Evolutionary conservation across 1,140 invertebrate genomes (phyloP).

Genomic region (Phthorimaea operculella): DNA sequence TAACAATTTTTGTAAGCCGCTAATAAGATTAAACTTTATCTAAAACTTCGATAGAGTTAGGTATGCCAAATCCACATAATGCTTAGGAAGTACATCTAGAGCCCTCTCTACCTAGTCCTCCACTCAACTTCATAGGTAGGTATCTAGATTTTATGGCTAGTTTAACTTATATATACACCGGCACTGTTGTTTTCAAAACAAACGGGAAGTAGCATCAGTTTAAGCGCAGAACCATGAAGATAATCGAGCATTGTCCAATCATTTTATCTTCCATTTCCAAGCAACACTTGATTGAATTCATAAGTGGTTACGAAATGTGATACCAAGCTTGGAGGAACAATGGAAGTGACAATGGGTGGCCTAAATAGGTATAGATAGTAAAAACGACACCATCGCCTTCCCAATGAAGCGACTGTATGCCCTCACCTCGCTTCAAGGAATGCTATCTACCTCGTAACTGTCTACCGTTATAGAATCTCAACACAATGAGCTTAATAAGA

Average conservation of each 20-base stretch:
- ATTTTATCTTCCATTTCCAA: constrained; percentile 12
- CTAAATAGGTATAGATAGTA: constrained; percentile 25
- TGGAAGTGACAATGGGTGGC: constrained; percentile 29
- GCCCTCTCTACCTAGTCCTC: no score
- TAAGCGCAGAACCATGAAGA: no score
- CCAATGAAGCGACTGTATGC: constrained; percentile 15
- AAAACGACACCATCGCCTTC: constrained; percentile 31
- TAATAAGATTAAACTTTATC: no score
- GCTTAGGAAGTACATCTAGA: no score
- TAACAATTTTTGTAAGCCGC: no score
- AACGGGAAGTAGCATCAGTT: no score
- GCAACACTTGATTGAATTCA: constrained; percentile 15
- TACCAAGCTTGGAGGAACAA: constrained; percentile 32
- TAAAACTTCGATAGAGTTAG: no score
- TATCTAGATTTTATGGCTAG: no score
- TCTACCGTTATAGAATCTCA: not conserved
- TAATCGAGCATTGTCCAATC: not conserved
- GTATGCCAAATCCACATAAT: no score
- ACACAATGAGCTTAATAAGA: constrained; percentile 5
- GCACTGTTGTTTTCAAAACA: no score
- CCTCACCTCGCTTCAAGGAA: constrained; percentile 23
- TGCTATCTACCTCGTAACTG: not conserved
- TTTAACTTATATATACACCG: no score
- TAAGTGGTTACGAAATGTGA: constrained; percentile 22
- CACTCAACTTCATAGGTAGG: no score